Percentiles rank a stretch among this genome's conserved stretches.
phyloP scores from a whole-genome alignment of 2,888 invertebrate genomes.

The Nebria brevicollis region DNA sequence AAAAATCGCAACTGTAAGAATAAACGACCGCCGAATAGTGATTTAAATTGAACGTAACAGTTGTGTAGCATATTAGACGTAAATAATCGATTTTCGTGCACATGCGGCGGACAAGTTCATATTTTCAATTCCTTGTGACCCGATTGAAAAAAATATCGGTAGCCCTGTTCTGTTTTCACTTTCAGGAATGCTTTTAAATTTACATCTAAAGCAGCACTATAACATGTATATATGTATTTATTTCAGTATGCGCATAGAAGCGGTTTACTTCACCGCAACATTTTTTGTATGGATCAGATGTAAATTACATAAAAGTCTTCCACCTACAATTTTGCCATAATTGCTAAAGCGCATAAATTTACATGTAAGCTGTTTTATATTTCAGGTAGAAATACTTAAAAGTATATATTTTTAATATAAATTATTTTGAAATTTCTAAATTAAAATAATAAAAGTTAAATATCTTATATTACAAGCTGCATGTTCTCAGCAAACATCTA shows the following conservation, averaged over 20 bases:
- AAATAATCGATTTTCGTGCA: constrained; percentile 4
- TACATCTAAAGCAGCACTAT: not conserved
- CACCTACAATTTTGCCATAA: not conserved
- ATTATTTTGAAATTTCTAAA: no score
- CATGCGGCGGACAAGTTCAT: not conserved
- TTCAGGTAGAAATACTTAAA: no score
- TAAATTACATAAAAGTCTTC: constrained; percentile 6
- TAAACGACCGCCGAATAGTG: not conserved
- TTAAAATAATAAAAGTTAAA: no score
- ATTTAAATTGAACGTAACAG: not conserved
- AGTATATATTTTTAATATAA: no score
- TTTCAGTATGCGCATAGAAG: constrained; percentile 5
- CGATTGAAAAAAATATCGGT: not conserved
- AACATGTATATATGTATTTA: constrained; percentile 11
- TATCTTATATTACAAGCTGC: no score
- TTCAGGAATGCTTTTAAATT: not conserved
- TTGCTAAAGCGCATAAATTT: no score
- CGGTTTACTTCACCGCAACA: not conserved
- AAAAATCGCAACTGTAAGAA: not conserved
- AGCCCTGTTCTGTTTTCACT: not conserved
- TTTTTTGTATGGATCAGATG: not conserved
- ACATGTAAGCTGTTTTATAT: no score
- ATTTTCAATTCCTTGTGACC: not conserved
- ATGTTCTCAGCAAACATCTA: no score
- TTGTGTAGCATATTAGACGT: not conserved